Evolutionary conservation across 2,888 invertebrate species (phyloP).

Genomic region (Syrista parreyssii): DNA sequence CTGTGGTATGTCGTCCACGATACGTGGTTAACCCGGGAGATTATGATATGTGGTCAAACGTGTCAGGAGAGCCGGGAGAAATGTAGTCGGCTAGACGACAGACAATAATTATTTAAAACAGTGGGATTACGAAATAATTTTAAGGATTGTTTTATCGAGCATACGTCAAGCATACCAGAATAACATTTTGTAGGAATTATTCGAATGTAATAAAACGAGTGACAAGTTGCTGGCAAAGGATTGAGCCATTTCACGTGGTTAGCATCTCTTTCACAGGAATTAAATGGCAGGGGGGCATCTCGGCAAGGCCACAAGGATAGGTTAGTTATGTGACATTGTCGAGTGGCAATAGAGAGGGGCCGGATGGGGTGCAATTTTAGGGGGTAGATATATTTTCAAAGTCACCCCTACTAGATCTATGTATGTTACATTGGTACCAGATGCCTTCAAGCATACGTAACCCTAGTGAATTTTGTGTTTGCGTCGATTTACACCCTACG

Average conservation of each 20-base stretch:
- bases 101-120: neutral
- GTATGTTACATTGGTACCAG: neutral
- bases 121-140: neutral
- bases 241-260: neutral
- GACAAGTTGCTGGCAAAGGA: neutral
- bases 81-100: neutral
- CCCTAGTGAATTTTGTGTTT: neutral
- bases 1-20: slow-evolving; percentile 3
- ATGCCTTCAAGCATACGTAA: neutral
- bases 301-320: neutral
- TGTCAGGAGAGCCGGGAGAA: neutral
- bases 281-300: neutral
- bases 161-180: neutral
- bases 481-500: neutral
- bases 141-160: neutral
- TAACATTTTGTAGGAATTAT: neutral
- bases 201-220: neutral
- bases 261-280: neutral
- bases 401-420: neutral
- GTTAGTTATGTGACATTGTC: slow-evolving; percentile 7
- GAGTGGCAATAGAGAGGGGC: neutral
- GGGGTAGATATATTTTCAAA: neutral
- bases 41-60: slow-evolving; percentile 8
- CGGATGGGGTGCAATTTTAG: neutral
- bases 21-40: slow-evolving; percentile 4